Percentiles rank a stretch among this genome's conserved stretches.
These are phyloP conservation scores for Sarcophilus harrisii DNA, from an alignment of 2,797 vertebrate species.

Conservation along the genomic window DNA sequence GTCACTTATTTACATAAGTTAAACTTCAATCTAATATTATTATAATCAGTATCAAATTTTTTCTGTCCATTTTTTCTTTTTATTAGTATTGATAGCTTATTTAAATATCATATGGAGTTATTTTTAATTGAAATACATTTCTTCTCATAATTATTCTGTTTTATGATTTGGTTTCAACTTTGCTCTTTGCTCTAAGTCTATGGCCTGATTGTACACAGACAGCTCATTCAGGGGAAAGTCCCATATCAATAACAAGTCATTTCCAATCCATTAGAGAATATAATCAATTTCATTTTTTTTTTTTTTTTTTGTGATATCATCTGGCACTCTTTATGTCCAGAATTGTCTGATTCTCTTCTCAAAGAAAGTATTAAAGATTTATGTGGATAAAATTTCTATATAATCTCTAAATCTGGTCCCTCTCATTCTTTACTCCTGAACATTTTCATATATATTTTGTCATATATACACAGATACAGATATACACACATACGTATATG, in stretches of 20 bases:
- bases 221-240: neutral
- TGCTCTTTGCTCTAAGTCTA: neutral
- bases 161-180: neutral
- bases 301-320: neutral
- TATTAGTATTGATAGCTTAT: neutral
- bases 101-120: neutral
- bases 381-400: neutral
- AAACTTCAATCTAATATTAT: neutral
- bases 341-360: neutral
- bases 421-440: neutral
- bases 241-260: neutral
- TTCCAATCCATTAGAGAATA: neutral
- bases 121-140: neutral
- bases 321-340: neutral
- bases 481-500: no score
- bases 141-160: neutral
- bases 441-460: neutral
- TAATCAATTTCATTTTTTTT: neutral
- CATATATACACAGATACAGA: no score
- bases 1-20: neutral
- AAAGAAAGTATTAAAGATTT: neutral
- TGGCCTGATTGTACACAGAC: neutral
- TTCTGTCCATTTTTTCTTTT: neutral
- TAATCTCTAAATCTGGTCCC: neutral
- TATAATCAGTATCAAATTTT: neutral